Evolutionary conservation across 1,140 invertebrate genomes (phyloP), one percentile per base, ranked within the genome.

Genomic region (Pseudomyrmex pallidus): DNA sequence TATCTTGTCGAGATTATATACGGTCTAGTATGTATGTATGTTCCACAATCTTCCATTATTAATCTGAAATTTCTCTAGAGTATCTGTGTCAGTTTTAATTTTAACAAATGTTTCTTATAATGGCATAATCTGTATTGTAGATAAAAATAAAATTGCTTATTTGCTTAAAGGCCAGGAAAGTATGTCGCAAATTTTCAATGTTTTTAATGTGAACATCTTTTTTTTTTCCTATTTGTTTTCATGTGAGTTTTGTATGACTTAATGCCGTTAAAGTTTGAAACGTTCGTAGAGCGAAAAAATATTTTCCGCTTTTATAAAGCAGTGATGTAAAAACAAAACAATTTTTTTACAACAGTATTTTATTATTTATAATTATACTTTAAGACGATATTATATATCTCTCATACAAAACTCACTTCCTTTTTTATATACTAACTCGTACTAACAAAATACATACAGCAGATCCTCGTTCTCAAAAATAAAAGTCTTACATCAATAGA

Each of bases 21-120:
- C 0, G 35, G 68, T 59, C 35, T 54, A 46, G 35, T 35, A 8
- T 67, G 52, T 68, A 54, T 13, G 35, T 35, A 8, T 50, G 52
- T 68, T 56, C 9, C 63, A 17, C 63, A 10, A 59, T 56, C 20
- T 12, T 44, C 12, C 74, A 25, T 70, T 22, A 57, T 35, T 44
- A 54, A 59, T 78, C 25, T 46, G 54, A 78, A 48, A 59, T 59
- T 25, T 4, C 20, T 25, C 9, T 7, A 25, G 15, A 57, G 59
- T 57, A 15, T 35, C 35, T 35, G 35, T 35, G 7, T 57, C 10
- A 25, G 10, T 46, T 70, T 70, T 48, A 67, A 48, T 25, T 67
- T 17, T 25, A 0, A 15, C 52, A 78, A 57, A 59, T 68, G 70
- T 78, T 35, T 57, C n/a, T 68, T 70, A 13, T 15, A 48, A 48